Conservation (phyloP, 2,113 vertebrate species). For the Paraplagusia blochii region DNA sequence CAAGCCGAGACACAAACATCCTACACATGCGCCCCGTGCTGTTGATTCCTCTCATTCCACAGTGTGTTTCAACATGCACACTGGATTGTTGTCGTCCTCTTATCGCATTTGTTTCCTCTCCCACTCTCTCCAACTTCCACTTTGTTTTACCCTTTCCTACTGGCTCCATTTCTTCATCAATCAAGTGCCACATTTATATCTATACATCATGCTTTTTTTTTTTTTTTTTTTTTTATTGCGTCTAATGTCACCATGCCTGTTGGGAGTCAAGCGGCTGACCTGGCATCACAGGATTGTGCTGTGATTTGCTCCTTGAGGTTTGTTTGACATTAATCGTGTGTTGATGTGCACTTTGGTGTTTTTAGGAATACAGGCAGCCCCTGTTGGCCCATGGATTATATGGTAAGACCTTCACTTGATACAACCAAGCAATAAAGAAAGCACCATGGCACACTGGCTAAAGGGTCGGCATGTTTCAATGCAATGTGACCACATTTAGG, state of each 20-base stretch:
- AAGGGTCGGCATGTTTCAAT: conserved; percentile 1
- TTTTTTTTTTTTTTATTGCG: too few species aligned
- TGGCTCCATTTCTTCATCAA: conserved; percentile 11
- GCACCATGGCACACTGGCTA: conserved; percentile 33
- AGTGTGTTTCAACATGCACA: conserved; percentile 65
- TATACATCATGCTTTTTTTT: too few species aligned
- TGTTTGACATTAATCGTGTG: conserved; percentile 39
- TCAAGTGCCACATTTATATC: too few species aligned
- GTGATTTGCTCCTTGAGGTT: conserved; percentile 41
- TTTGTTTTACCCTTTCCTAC: neutral
- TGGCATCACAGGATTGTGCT: conserved; percentile 18
- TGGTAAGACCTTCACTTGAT: conserved; percentile 71
- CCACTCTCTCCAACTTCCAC: conserved; percentile 10
- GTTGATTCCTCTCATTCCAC: conserved; percentile 75
- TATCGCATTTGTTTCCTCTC: conserved; percentile 14
- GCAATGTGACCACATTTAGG: too few species aligned
- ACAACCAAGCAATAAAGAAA: conserved; percentile 26
- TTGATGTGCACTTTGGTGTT: conserved; percentile 76
- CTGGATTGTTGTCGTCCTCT: conserved; percentile 19
- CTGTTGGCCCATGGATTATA: conserved; percentile 75
- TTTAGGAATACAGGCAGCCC: conserved; percentile 67
- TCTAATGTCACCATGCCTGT: conserved; percentile 50
- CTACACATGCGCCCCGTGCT: conserved; percentile 39
- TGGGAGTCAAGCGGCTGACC: conserved; percentile 47
- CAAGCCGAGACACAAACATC: conserved; percentile 62